Conservation (phyloP, 2,113 vertebrate genomes). For the Poecile atricapillus region DNA sequence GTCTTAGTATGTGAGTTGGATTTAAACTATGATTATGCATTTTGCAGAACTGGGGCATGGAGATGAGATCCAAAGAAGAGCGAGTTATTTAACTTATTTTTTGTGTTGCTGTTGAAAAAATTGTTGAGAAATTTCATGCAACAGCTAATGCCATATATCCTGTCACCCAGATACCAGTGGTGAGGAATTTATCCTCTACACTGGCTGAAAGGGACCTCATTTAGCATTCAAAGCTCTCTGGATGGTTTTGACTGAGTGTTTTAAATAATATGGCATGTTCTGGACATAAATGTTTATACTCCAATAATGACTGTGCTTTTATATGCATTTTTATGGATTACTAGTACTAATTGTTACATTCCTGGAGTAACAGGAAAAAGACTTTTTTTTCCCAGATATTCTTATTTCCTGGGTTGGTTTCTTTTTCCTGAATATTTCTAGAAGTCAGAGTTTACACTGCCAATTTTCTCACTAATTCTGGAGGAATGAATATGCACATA, state of each 20-base stretch:
- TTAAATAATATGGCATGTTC: not conserved
- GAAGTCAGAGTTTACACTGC: not conserved
- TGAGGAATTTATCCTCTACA: not conserved
- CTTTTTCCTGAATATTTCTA: not conserved
- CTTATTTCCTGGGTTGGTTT: not conserved
- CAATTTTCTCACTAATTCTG: not conserved
- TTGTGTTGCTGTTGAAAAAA: not conserved
- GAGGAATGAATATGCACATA: too few species aligned
- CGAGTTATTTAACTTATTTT: not conserved
- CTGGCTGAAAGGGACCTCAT: not conserved
- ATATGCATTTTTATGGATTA: not conserved
- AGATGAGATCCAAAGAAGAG: not conserved
- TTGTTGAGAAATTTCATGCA: not conserved
- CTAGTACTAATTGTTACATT: not conserved
- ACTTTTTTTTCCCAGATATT: rapidly evolving
- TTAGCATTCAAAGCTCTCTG: not conserved
- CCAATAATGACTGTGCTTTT: not conserved
- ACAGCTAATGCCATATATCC: not conserved
- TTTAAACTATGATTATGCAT: not conserved
- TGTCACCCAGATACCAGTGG: not conserved
- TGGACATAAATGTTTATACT: not conserved
- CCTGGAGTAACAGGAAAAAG: not conserved
- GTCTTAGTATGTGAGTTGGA: not conserved
- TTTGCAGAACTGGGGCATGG: not conserved
- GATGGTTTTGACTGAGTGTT: not conserved